Evolutionary conservation across 2,797 vertebrate species (phyloP).

Genomic region (Ispidina picta): DNA sequence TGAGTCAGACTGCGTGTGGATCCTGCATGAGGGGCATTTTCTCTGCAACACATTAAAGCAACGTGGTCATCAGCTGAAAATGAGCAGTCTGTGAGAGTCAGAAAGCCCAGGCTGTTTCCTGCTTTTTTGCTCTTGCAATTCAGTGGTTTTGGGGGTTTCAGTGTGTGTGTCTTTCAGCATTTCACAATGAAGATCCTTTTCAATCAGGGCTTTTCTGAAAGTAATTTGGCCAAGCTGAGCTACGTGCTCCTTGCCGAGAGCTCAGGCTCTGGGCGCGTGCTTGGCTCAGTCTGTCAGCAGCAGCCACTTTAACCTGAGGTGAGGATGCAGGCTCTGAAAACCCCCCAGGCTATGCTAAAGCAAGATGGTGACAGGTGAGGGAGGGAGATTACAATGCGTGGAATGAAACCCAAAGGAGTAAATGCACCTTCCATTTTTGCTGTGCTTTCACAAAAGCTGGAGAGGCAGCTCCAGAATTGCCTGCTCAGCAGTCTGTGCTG

Average conservation of each 20-base stretch:
- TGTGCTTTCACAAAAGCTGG: neutral
- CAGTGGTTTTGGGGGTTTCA: neutral
- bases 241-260: neutral
- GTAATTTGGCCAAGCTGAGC: slow-evolving; percentile 31
- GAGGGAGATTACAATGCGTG: slow-evolving; percentile 5
- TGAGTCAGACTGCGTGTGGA: neutral
- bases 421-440: neutral
- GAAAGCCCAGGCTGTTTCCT: neutral
- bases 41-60: neutral
- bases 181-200: slow-evolving; percentile 53
- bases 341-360: neutral
- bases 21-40: neutral
- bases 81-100: neutral
- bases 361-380: slow-evolving; percentile 45
- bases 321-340: neutral
- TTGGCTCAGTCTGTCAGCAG: slow-evolving; percentile 57
- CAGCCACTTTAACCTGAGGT: slow-evolving; percentile 48
- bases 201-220: slow-evolving; percentile 36
- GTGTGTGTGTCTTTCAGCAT: slow-evolving; percentile 32
- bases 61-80: neutral
- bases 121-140: neutral
- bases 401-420: slow-evolving; percentile 12
- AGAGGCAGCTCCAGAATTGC: fast-evolving
- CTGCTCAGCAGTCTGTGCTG: neutral
- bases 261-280: neutral